Conservation (phyloP, 35 echinoderm and acorn worm genomes). For the Antedon bifida region DNA sequence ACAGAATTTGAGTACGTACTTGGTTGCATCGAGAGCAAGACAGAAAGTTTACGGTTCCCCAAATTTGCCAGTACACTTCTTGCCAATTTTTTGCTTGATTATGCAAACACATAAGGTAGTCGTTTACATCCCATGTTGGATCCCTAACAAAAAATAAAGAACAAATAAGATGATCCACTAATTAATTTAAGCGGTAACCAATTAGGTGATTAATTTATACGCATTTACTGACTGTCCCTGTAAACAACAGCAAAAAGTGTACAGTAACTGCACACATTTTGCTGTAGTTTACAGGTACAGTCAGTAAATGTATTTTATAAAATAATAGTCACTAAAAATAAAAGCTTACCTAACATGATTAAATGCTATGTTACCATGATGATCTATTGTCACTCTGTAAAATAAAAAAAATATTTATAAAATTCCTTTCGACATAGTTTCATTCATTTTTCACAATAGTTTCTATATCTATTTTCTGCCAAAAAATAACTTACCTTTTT, state of each 20-base stretch:
- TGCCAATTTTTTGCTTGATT: constrained; percentile 72
- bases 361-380: constrained; percentile 33
- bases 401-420: background rate
- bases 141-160: constrained; percentile 16
- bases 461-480: no score
- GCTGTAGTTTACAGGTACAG: no score
- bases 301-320: no score
- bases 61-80: constrained; percentile 86
- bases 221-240: no score
- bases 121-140: constrained; percentile 70
- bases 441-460: no score
- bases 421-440: no score
- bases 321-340: background rate
- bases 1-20: no score
- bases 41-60: constrained; percentile 59
- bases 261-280: no score
- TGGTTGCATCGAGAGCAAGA: constrained; percentile 72
- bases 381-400: constrained; percentile 48
- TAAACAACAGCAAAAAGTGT: no score
- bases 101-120: constrained; percentile 42
- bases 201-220: no score
- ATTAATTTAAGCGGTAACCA: no score
- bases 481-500: constrained; percentile 56
- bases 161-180: background rate
- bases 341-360: constrained; percentile 58